Evolutionary conservation across 2,888 invertebrate species (phyloP), one percentile per base, ranked within the genome.

Genomic region (Nephrotoma flavescens): DNA sequence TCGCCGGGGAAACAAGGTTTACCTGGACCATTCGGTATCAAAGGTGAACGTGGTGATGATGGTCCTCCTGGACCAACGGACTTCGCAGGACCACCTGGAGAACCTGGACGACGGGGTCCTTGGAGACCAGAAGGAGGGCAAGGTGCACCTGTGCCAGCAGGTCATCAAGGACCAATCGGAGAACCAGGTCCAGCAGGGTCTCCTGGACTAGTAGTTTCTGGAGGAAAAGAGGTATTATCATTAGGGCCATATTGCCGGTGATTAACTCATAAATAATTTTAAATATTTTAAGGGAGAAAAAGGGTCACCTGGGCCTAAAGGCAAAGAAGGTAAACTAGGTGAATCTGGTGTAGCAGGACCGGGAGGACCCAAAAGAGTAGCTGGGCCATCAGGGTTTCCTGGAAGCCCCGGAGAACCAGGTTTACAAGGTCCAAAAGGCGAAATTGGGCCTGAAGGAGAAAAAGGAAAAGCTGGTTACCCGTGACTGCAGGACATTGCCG

Each of bases 371-470:
- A 96, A 96, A 91, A 96, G 96, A 12, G 93, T 94, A 86, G 91
- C 93, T 1, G 96, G 96, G 0, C 93, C 95, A 4, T 93, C 94
- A 83, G 96, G 96, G 3, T 95, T 95, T 89, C 96, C 96, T 9
- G 97, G 97, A 5, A 94, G 95, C 31, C 92, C 94, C 6, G 96
- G 96, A 0, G 95, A 95, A 90, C 93, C 95, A 2, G 96, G 96
- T 0, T 89, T 93, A 4, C 92, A 93, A 71, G 96, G 96, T 0
- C 91, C 92, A 0, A 95, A 96, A 91, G 96, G 96, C 7, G 96
- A 96, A 88, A 93, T 94, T 6, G 96, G 96, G 12, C 93, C 93
- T 87, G 94, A 95, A 88, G 96, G 96, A 0, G 95, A 94, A 1
- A 96, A 96, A 90, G 97, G 97, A 0, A 94, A 93, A 89, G 91